Conservation (phyloP, 2,888 invertebrate species). For the Lysandra coridon region DNA sequence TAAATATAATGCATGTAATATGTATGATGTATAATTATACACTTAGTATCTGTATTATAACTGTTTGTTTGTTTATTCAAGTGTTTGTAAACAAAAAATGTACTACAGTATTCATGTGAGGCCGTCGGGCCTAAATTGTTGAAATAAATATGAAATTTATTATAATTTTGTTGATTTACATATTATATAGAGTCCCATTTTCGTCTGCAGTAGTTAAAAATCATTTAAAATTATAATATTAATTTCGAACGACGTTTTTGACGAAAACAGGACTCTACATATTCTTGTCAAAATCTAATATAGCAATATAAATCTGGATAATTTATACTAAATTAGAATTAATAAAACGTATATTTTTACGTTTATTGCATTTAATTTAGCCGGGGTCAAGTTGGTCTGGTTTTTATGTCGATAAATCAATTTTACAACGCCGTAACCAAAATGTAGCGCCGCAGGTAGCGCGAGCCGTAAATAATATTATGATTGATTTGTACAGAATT, state of each 20-base stretch:
- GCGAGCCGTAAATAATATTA: conserved; percentile 38
- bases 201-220: too few species aligned
- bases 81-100: conserved; percentile 1
- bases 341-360: conserved; percentile 4
- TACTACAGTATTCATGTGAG: not conserved
- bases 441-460: conserved; percentile 40
- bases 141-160: not conserved
- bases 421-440: conserved; percentile 32
- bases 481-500: conserved; percentile 37
- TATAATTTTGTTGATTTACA: not conserved
- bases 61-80: conserved; percentile 21
- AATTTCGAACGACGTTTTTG: too few species aligned
- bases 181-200: not conserved
- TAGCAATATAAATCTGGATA: conserved; percentile 1
- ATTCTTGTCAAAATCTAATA: not conserved
- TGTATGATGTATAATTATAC: conserved; percentile 22
- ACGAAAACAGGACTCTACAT: not conserved
- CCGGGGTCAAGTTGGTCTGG: conserved; percentile 37
- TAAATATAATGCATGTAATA: conserved; percentile 10
- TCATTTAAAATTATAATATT: too few species aligned
- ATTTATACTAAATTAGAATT: conserved; percentile 18
- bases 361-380: conserved; percentile 28
- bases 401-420: conserved; percentile 42
- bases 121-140: not conserved
- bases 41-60: conserved; percentile 1